Percentiles rank a stretch among this genome's conserved stretches.
These are phyloP conservation scores for Callocephalon fimbriatum DNA, from an alignment of 2,113 vertebrate species.

Conservation along the genomic window DNA sequence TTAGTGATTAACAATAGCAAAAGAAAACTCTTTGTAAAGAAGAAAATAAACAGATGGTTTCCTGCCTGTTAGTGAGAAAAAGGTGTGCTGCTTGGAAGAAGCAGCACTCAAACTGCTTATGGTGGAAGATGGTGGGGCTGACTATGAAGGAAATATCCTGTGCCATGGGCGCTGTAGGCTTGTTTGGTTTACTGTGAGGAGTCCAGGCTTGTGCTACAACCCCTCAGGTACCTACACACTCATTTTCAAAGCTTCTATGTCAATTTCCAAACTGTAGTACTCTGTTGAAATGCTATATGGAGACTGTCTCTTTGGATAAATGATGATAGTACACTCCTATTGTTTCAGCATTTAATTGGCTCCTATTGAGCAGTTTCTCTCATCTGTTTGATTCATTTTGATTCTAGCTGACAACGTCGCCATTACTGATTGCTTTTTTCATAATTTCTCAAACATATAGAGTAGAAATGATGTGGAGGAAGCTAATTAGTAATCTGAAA, in stretches of 20 bases:
- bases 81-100: background rate
- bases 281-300: constrained; percentile 59
- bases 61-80: background rate
- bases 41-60: background rate
- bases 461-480: constrained; percentile 58
- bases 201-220: background rate
- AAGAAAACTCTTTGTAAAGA: background rate
- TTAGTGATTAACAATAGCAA: background rate
- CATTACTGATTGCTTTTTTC: constrained; percentile 74
- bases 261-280: background rate
- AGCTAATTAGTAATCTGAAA: constrained; percentile 77
- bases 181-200: background rate
- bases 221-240: background rate
- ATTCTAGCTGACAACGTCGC: constrained; percentile 75
- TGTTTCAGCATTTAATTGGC: constrained; percentile 81
- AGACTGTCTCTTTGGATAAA: constrained; percentile 73
- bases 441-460: constrained; percentile 78
- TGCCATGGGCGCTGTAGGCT: too few species aligned
- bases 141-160: background rate
- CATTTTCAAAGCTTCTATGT: background rate
- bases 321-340: constrained; percentile 73
- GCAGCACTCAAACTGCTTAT: fast-evolving
- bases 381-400: constrained; percentile 81
- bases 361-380: constrained; percentile 77
- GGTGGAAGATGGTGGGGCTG: background rate